A percentile compares a stretch with the other conserved stretches of the same genome.
Evolutionary conservation across 2,113 vertebrate genomes (phyloP).

Genomic region (Clupea harengus): DNA sequence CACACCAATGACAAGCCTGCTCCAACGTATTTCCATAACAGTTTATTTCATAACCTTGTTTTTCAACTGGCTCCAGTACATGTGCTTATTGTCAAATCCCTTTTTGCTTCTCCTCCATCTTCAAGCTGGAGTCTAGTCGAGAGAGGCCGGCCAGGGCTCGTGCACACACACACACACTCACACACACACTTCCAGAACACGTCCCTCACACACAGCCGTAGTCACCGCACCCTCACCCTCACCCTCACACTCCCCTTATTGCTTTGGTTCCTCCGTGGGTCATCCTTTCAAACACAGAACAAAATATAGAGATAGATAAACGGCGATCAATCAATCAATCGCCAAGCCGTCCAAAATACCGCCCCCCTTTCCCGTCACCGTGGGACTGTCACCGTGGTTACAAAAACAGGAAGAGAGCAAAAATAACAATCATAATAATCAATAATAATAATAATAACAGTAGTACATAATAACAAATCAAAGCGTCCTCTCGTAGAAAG

Average conservation of each 20-base stretch:
- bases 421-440: background rate
- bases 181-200: background rate
- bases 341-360: slow-evolving; percentile 63
- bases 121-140: background rate
- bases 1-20: slow-evolving; percentile 21
- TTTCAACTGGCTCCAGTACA: slow-evolving; percentile 67
- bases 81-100: slow-evolving; percentile 72
- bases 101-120: slow-evolving; percentile 46
- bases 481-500: slow-evolving; percentile 56
- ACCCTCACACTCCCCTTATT: slow-evolving; percentile 69
- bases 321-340: slow-evolving; percentile 56
- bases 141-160: slow-evolving; percentile 10
- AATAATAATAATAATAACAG: background rate
- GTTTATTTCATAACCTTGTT: slow-evolving; percentile 70
- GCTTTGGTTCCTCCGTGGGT: slow-evolving; percentile 59
- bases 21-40: slow-evolving; percentile 43
- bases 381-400: slow-evolving; percentile 52
- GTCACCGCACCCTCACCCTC: slow-evolving; percentile 56
- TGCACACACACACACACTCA: slow-evolving; percentile 37
- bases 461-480: slow-evolving; percentile 40
- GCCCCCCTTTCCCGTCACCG: slow-evolving; percentile 47
- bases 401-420: slow-evolving; percentile 46
- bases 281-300: slow-evolving; percentile 59
- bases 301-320: slow-evolving; percentile 65
- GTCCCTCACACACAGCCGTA: slow-evolving; percentile 32